These are phyloP conservation scores for Neotoma lepida DNA, from an alignment of 2,113 vertebrate species.

Conservation along the genomic window DNA sequence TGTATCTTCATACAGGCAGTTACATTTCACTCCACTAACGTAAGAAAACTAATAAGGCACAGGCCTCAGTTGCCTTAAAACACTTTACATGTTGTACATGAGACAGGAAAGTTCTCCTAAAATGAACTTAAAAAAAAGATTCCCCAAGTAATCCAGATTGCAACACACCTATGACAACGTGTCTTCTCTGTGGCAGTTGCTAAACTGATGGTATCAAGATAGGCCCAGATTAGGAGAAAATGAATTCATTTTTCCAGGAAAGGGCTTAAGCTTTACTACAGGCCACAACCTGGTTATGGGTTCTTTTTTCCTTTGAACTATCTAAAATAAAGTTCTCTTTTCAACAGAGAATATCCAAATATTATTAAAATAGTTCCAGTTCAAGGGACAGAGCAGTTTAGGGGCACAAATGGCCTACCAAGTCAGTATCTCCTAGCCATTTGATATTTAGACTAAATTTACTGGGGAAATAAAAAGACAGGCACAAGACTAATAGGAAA, in stretches of 20 bases:
- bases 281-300: not conserved
- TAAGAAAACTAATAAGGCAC: not conserved
- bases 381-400: no score
- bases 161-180: not conserved
- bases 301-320: not conserved
- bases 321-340: not conserved
- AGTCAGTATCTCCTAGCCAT: not conserved
- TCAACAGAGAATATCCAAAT: not conserved
- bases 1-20: not conserved
- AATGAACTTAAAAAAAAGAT: not conserved
- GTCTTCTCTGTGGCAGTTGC: not conserved
- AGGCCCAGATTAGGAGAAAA: not conserved
- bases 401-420: not conserved
- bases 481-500: not conserved
- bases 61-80: not conserved
- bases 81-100: not conserved
- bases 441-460: not conserved
- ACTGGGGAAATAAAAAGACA: not conserved
- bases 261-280: not conserved
- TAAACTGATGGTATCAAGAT: not conserved
- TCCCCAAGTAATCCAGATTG: not conserved
- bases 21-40: not conserved
- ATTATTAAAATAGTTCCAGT: not conserved
- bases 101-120: not conserved
- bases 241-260: not conserved